phyloP scores from a whole-genome alignment of 2,888 invertebrate species.

The Meandrusa payeni region DNA sequence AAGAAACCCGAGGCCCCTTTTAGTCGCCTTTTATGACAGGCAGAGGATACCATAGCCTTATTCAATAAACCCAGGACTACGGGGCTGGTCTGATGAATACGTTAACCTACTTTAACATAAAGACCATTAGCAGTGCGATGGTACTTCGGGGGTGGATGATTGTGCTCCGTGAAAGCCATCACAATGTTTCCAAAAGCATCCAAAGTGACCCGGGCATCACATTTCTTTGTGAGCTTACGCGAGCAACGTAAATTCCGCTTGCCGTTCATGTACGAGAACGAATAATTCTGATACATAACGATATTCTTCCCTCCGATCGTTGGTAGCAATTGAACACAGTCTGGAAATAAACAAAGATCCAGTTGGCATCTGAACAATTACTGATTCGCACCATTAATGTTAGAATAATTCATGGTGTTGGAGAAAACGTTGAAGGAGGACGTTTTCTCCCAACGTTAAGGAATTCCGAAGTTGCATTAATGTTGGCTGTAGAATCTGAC shows the following conservation, averaged over 20 bases:
- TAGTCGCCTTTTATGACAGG: no score
- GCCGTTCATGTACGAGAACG: slow-evolving; percentile 23
- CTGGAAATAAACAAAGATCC: neutral
- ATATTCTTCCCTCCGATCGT: slow-evolving; percentile 5
- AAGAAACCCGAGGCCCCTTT: no score
- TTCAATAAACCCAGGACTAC: no score
- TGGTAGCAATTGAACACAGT: slow-evolving; percentile 7
- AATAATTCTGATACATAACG: slow-evolving; percentile 27
- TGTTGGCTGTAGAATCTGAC: no score
- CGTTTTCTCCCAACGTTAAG: no score
- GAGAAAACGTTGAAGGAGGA: no score
- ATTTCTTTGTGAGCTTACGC: slow-evolving; percentile 29
- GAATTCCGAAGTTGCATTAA: no score
- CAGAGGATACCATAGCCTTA: no score
- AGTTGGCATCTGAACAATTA: no score
- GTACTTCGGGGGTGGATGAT: slow-evolving; percentile 3
- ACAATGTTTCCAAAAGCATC: slow-evolving; percentile 30
- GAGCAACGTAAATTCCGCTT: slow-evolving; percentile 39
- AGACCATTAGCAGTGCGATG: neutral
- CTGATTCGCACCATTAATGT: no score
- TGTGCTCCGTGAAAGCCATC: slow-evolving; percentile 13
- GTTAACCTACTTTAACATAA: slow-evolving; percentile 5
- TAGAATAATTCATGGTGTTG: no score
- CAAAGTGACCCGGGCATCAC: slow-evolving; percentile 35
- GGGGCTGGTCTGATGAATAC: no score